Base-by-base conservation (phyloP, 2,888 invertebrate species). In the Heteromyza rotundicornis region DNA sequence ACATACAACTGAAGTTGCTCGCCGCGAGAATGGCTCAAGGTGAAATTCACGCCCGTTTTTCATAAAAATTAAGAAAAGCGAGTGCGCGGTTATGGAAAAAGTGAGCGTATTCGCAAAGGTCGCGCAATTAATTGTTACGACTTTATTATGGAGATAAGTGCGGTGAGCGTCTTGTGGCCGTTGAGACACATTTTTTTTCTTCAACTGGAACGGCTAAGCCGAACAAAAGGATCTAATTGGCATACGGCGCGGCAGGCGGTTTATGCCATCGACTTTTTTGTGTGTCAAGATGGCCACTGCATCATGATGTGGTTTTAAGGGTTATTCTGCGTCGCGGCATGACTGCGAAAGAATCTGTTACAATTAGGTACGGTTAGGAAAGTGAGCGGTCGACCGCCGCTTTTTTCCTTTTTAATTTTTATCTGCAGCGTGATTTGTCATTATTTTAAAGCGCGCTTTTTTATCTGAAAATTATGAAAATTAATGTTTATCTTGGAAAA, bases 351-450 rank as follows among this genome's bases (percentile, higher is more conserved):
- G 71, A 80, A 78, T 78, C 79, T 80, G 78, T 70, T 78, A 67
- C 77, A 75, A 80, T 80, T 79, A 74, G 79, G 76, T 76, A 72
- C 71, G 79, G 71, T 72, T 69, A 67, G 58, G 64, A 69, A 71
- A 70, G 64, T 64, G 57, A 63, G 52, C 52, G 59, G 58, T 57
- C 66, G 62, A 61, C 61, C 65, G 66, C 27, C 55, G 52, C 53
- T 64, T 17, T 55, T 63, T 65, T 57, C 32, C 52, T 57, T 59
- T 62, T 59, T 52, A n/a, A 58, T 64, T 66, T 59, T 74, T 80
- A 78, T 79, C 80, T 78, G 59, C 64, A 70, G 72, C 76, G 77
- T 74, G 77, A 80, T 79, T 80, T 80, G 79, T 80, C 80, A 79
- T 80, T 79, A 79, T 75, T 75, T 76, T 72, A 72, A 73, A 73